phyloP scores from a whole-genome alignment of 2,888 invertebrate species.

The Rotaria sp. region DNA sequence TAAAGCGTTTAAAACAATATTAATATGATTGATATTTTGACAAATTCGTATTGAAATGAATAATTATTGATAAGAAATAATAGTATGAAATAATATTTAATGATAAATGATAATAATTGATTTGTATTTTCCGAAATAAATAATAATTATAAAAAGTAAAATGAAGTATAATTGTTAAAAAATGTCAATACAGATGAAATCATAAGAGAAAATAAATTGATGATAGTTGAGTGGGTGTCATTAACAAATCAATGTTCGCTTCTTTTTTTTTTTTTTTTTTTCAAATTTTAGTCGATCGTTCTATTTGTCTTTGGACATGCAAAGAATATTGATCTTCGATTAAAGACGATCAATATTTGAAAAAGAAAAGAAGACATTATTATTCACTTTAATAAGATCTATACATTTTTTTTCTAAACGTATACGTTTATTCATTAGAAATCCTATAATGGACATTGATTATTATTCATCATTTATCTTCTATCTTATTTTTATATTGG shows the following conservation, averaged over 20 bases:
- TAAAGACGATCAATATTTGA: slow-evolving; percentile 20
- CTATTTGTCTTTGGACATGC: not conserved
- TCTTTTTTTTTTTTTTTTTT: not conserved
- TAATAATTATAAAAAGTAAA: not conserved
- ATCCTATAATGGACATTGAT: not conserved
- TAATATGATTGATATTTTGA: too few relatives aligned
- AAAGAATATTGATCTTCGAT: slow-evolving; percentile 24
- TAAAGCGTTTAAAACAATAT: too few relatives aligned
- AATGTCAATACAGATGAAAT: not conserved
- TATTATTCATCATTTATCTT: not conserved
- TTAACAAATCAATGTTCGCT: not conserved
- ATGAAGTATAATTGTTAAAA: not conserved
- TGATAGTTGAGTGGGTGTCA: not conserved
- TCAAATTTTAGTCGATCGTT: not conserved
- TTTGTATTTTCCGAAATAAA: too few relatives aligned
- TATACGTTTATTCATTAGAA: not conserved
- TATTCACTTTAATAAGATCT: not conserved
- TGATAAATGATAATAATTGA: too few relatives aligned
- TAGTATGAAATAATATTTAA: too few relatives aligned
- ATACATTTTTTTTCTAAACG: not conserved
- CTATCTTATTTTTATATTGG: not conserved
- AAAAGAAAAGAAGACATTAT: not conserved
- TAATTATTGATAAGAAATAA: too few relatives aligned
- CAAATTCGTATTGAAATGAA: too few relatives aligned
- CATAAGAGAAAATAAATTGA: too few relatives aligned